These are phyloP conservation scores for Sebastiscus tertius DNA, from an alignment of 2,797 vertebrate species.

Conservation along the genomic window DNA sequence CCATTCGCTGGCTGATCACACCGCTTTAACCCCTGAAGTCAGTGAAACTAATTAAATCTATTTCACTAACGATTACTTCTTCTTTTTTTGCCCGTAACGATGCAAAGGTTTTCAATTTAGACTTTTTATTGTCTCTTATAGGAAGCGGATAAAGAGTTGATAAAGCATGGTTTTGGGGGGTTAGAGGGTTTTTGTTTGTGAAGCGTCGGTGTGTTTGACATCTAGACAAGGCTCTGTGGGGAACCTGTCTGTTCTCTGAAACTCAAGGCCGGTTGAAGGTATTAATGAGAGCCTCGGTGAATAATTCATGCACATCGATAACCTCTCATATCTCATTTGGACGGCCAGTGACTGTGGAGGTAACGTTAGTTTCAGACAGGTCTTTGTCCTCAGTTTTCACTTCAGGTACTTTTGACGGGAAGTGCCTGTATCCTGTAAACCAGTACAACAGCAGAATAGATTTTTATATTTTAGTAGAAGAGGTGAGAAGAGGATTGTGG, in stretches of 20 bases:
- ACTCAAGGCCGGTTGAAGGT: constrained; percentile 29
- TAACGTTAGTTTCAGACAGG: constrained; percentile 43
- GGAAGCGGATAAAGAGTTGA: background rate
- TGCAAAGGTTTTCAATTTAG: background rate
- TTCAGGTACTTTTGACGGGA: constrained; percentile 27
- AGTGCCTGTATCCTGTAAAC: background rate
- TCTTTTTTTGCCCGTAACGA: background rate
- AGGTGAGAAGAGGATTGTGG: background rate
- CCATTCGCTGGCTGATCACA: constrained; percentile 40
- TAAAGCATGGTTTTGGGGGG: background rate
- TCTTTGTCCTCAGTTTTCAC: constrained; percentile 24
- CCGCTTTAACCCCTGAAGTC: constrained; percentile 5
- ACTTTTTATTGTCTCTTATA: background rate
- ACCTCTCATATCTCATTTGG: constrained; percentile 50
- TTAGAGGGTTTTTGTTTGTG: background rate
- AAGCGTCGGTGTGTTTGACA: constrained; percentile 34
- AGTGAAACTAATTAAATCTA: constrained; percentile 38
- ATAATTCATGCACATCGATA: constrained; percentile 70
- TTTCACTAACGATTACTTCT: constrained; percentile 13
- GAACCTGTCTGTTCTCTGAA: constrained; percentile 43
- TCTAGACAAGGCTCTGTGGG: constrained; percentile 18
- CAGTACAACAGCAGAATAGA: background rate
- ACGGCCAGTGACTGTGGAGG: constrained; percentile 32
- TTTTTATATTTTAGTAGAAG: background rate
- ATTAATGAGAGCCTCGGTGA: constrained; percentile 57